A percentile compares a stretch with the other conserved stretches of the same genome.
phyloP scores from a whole-genome alignment of 1,140 invertebrate species.

The Zaprionus ghesquierei region DNA sequence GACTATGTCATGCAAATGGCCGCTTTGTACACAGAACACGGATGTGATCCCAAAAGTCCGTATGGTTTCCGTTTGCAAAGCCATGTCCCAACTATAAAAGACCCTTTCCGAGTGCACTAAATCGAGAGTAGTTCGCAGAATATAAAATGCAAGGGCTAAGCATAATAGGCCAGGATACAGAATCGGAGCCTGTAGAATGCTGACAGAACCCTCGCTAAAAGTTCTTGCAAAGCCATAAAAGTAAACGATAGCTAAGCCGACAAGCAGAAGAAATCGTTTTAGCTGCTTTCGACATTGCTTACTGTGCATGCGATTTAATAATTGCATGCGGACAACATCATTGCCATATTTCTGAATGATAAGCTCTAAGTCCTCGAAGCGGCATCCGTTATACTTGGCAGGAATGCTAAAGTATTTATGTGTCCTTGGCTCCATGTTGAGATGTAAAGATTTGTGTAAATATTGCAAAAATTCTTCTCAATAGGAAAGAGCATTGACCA shows the following conservation, averaged over 20 bases:
- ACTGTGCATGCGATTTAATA: slow-evolving; percentile 45
- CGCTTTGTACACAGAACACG: slow-evolving; percentile 83
- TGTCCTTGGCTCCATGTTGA: slow-evolving; percentile 37
- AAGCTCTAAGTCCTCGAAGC: slow-evolving; percentile 48
- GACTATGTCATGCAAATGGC: slow-evolving; percentile 84
- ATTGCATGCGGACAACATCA: slow-evolving; percentile 63
- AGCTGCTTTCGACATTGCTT: slow-evolving; percentile 42
- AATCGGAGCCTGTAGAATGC: slow-evolving; percentile 37
- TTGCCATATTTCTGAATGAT: slow-evolving; percentile 47
- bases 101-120: slow-evolving; percentile 83
- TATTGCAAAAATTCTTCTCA: not conserved
- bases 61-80: slow-evolving; percentile 83
- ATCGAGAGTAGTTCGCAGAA: slow-evolving; percentile 29
- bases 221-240: slow-evolving; percentile 18
- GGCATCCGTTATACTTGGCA: slow-evolving; percentile 53
- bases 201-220: not conserved
- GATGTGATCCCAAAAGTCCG: slow-evolving; percentile 76
- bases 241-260: slow-evolving; percentile 28
- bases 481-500: not conserved
- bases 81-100: slow-evolving; percentile 84
- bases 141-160: not conserved
- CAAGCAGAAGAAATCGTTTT: slow-evolving; percentile 36
- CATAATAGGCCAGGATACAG: slow-evolving; percentile 37
- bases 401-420: slow-evolving; percentile 53
- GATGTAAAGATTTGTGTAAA: slow-evolving; percentile 21